Conservation (phyloP, 2,797 vertebrate species). For the Oreochromis mossambicus region DNA sequence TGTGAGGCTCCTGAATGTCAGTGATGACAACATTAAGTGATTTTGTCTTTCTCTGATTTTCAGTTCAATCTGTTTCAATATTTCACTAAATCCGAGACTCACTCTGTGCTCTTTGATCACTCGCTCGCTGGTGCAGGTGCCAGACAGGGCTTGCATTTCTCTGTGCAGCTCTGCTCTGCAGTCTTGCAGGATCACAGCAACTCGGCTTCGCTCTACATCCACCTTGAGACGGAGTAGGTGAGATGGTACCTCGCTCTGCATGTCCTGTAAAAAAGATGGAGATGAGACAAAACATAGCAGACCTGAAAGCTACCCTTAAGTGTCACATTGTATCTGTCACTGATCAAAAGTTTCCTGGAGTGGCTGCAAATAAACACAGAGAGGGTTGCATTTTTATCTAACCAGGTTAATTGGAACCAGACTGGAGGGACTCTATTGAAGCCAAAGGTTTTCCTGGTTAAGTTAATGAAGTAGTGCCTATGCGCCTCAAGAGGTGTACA, state of each 20-base stretch:
- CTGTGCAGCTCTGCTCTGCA: conserved; percentile 82
- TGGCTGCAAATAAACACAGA: background rate
- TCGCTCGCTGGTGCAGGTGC: conserved; percentile 81
- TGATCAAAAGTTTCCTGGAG: background rate
- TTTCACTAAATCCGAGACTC: conserved; percentile 31
- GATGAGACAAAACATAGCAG: background rate
- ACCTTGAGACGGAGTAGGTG: conserved; percentile 88
- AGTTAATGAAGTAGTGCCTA: conserved; percentile 37
- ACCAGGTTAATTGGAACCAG: conserved; percentile 34
- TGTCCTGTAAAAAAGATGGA: conserved; percentile 71
- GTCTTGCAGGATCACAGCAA: conserved; percentile 78
- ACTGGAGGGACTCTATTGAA: conserved; percentile 1
- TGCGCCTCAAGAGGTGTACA: conserved; percentile 1
- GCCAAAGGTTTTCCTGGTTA: conserved; percentile 18
- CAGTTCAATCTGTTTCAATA: conserved; percentile 11
- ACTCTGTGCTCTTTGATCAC: conserved; percentile 88
- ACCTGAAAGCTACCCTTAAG: background rate
- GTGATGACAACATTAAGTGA: conserved; percentile 3
- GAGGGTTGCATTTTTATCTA: conserved; percentile 2
- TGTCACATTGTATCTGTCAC: background rate
- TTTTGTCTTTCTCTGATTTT: background rate
- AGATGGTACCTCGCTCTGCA: conserved; percentile 85
- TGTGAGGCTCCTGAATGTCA: background rate
- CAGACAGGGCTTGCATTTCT: conserved; percentile 77
- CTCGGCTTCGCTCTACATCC: conserved; percentile 79